Percentiles rank a stretch among this genome's conserved stretches.
Evolutionary conservation across 2,113 vertebrate species (phyloP).

Genomic region (Turdus rufiventris): DNA sequence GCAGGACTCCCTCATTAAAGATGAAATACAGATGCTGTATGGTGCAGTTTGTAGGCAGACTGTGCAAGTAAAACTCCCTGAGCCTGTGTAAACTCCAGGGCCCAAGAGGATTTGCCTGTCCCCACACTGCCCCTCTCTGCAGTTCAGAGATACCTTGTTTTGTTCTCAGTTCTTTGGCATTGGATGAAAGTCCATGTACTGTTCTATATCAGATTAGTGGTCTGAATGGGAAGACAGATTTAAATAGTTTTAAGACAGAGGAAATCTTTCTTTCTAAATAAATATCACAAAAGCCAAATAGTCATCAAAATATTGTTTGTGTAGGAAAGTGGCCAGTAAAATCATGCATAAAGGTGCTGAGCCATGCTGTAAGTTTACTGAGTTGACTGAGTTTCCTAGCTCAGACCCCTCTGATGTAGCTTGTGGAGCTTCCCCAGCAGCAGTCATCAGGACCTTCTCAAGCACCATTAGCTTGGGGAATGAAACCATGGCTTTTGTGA

Average conservation of each 20-base stretch:
- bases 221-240: constrained; percentile 22
- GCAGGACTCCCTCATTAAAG: not conserved
- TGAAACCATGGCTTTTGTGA: not conserved
- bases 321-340: constrained; percentile 23
- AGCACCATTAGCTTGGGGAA: not conserved
- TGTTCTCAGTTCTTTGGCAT: not conserved
- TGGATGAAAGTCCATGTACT: not conserved
- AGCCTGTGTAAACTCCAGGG: not conserved
- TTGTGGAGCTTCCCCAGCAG: not conserved
- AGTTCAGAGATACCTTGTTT: not conserved
- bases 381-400: not conserved
- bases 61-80: not conserved
- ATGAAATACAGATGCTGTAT: not conserved
- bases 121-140: not conserved
- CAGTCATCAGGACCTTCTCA: not conserved
- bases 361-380: not conserved
- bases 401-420: not conserved
- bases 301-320: constrained; percentile 19
- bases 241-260: constrained; percentile 26
- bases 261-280: constrained; percentile 39
- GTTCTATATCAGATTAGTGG: not conserved
- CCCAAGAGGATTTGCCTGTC: not conserved
- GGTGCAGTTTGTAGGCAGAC: not conserved
- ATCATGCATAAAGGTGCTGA: not conserved
- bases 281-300: constrained; percentile 10